Base-by-base conservation (phyloP, 2,113 vertebrate genomes). In the Mesocricetus auratus region DNA sequence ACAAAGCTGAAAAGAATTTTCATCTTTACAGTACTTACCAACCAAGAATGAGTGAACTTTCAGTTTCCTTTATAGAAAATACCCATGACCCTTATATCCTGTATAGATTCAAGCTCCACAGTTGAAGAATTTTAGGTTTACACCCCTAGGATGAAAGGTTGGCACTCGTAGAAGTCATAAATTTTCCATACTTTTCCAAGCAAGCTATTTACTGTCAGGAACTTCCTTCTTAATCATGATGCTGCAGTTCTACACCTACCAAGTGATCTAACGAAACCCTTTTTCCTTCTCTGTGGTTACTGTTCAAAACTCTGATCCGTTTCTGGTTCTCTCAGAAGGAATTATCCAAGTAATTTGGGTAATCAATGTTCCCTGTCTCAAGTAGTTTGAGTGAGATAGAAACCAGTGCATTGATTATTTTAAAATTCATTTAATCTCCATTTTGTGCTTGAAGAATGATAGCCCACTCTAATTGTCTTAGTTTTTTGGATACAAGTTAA, bases 361-460 rank as follows among this genome's bases (percentile, higher is more conserved):
- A 36, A 66, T 97, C 95, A 97, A n/a, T 94, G 79, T 79, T 97
- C 89, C 89, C 96, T 93, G 90, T 97, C 56, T 94, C 91, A 96
- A 87, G 79, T 22, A 96, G 86, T 85, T 93, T 97, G 86, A 97
- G 87, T 81, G 86, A 91, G 90, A 92, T 96, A 89, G 95, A 97
- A 98, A 96, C 89, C 90, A 96, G 96, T 97, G 90, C 96, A 95
- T 93, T 96, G 98, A 98, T 98, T 98, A 98, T 94, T 90, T 79
- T 96, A 83, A 86, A 91, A 74, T 97, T 98, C 94, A 97, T 86
- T 94, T 94, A 74, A 71, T 94, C 90, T 97, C 97, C 97, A 94
- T 83, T 98, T 98, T 98, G 91, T 97, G 86, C 91, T 96, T 98
- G 68, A 97, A 98, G 93, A 94, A 96, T 90, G 58, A 93, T 92